A percentile compares a stretch with the other conserved stretches of the same genome.
Conservation (phyloP, 1,140 invertebrate genomes). For the Rhyacophila brunnea region DNA sequence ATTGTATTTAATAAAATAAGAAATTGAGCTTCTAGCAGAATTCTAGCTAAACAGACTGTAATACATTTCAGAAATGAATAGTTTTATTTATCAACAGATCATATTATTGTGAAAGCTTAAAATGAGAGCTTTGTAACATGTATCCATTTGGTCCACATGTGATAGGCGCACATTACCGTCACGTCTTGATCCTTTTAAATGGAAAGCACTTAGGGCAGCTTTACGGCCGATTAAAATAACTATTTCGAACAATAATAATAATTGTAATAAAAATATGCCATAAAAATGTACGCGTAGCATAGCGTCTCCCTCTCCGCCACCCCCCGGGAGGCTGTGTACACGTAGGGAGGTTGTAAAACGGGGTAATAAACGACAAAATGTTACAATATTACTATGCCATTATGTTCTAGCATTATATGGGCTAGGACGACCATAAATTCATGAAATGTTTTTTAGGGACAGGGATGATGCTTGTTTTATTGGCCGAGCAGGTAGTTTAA, state of each 20-base stretch:
- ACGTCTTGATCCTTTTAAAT: neutral
- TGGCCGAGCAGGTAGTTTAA: constrained; percentile 11
- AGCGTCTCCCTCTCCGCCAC: neutral
- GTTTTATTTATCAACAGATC: too few species aligned
- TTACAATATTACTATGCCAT: constrained; percentile 35
- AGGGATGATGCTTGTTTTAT: constrained; percentile 25
- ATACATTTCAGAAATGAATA: too few species aligned
- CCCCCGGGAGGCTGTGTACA: neutral
- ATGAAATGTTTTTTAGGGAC: constrained; percentile 31
- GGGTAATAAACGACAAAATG: constrained; percentile 36
- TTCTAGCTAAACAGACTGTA: too few species aligned
- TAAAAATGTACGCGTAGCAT: constrained; percentile 27
- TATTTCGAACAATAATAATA: constrained; percentile 32
- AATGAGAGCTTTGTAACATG: too few species aligned
- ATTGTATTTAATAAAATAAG: too few species aligned
- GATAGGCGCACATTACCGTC: neutral
- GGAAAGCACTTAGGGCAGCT: neutral
- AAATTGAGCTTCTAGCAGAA: too few species aligned
- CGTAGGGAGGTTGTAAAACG: constrained; percentile 31
- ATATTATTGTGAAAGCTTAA: too few species aligned
- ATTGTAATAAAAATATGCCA: constrained; percentile 35
- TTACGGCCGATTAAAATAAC: constrained; percentile 30
- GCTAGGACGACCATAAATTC: constrained; percentile 25
- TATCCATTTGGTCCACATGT: too few species aligned
- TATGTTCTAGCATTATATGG: constrained; percentile 32